Percentiles rank a stretch among this genome's conserved stretches.
These are phyloP conservation scores for Harpegnathos saltator DNA, from an alignment of 1,140 invertebrate species.

Conservation along the genomic window DNA sequence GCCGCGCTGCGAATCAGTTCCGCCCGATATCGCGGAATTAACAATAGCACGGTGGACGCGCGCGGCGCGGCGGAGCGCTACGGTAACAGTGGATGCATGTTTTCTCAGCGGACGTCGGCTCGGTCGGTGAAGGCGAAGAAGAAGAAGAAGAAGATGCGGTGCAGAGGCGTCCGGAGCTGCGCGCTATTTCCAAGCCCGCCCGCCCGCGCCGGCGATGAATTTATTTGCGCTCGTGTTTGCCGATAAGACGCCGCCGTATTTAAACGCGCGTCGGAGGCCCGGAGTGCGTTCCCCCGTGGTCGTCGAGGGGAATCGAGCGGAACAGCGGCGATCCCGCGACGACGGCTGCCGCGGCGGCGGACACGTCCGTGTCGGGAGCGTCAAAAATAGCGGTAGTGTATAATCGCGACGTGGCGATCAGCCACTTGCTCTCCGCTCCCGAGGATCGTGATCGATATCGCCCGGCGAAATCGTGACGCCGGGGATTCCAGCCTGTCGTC, in stretches of 20 bases:
- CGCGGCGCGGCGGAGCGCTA: too few species aligned
- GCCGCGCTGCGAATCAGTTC: constrained; percentile 15
- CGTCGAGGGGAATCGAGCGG: constrained; percentile 6
- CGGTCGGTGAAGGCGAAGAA: too few species aligned
- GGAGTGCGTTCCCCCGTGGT: background rate
- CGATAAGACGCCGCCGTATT: constrained; percentile 23
- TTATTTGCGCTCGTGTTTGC: constrained; percentile 31
- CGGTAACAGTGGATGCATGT: constrained; percentile 46
- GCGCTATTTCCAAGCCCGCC: constrained; percentile 2
- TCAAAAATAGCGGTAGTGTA: constrained; percentile 23
- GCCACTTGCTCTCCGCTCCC: constrained; percentile 31
- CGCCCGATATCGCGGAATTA: constrained; percentile 26
- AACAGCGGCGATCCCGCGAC: background rate
- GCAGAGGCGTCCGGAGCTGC: background rate
- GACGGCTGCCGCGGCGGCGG: background rate
- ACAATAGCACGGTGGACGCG: too few species aligned
- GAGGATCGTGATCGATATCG: constrained; percentile 69
- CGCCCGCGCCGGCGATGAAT: constrained; percentile 34
- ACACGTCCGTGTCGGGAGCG: background rate
- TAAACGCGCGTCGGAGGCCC: constrained; percentile 12
- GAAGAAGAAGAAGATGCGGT: too few species aligned
- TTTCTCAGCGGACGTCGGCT: constrained; percentile 34
- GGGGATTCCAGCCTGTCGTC: constrained; percentile 68
- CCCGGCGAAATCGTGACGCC: constrained; percentile 68
- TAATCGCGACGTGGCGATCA: constrained; percentile 44